Percentiles rank a stretch among this genome's conserved stretches.
These are phyloP conservation scores for Aphis gossypii DNA, from an alignment of 1,140 invertebrate species.

Conservation along the genomic window DNA sequence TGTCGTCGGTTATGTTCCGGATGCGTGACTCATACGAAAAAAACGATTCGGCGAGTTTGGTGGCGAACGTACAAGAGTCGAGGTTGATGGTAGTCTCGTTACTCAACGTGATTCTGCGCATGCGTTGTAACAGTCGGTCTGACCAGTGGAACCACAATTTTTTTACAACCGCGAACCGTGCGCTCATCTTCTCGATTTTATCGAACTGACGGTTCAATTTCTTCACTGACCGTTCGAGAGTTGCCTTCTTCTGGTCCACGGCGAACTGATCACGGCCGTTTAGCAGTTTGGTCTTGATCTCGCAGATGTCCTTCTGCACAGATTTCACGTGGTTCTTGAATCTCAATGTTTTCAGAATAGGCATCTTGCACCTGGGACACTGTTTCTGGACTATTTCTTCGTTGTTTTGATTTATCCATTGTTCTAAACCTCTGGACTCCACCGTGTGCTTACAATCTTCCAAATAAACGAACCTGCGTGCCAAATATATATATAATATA, in stretches of 20 bases:
- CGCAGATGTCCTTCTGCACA: slow-evolving; percentile 67
- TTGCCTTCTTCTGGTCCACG: background rate
- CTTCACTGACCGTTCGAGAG: background rate
- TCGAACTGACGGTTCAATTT: background rate
- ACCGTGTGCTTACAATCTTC: slow-evolving; percentile 73
- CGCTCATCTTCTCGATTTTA: background rate
- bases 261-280: slow-evolving; percentile 60
- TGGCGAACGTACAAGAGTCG: background rate
- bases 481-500: background rate
- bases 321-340: slow-evolving; percentile 70
- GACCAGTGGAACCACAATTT: background rate
- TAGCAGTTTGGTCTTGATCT: slow-evolving; percentile 67
- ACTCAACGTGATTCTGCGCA: background rate
- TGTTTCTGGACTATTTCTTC: slow-evolving; percentile 67
- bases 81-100: background rate
- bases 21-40: background rate
- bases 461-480: slow-evolving; percentile 69
- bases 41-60: background rate
- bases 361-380: slow-evolving; percentile 72
- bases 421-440: slow-evolving; percentile 69
- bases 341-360: slow-evolving; percentile 69
- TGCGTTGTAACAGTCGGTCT: background rate
- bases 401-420: slow-evolving; percentile 65
- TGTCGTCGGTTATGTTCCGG: too few relatives aligned
- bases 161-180: background rate